Evolutionary conservation across 2,888 invertebrate species (phyloP), one percentile per base, ranked within the genome.

Genomic region (Apotomis betuletana): DNA sequence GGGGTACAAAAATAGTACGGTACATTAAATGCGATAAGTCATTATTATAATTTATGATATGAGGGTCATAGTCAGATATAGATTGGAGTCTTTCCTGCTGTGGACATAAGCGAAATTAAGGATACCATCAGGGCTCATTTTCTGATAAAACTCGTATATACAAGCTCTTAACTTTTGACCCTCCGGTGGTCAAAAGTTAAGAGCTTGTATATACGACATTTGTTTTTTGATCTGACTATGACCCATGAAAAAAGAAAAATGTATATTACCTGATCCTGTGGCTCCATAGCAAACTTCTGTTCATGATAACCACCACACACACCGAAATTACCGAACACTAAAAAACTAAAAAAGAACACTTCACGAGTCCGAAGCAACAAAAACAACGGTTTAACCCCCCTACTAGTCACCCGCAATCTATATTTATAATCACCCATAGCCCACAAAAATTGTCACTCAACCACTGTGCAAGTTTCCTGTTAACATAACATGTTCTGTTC

Each of bases 271-370:
- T 81, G 95, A 93, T 97, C 97, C 88, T 96, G 95, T 13, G 98
- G 98, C 85, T 97, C 96, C 94, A 96, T 96, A 69, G 96, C 96
- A 89, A 98, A 97, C 85, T 95, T 95, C 88, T 97, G 97, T 78
- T 94, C 95, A 75, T 82, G 84, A 79, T 89, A 83, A 85, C 91
- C 82, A 88, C 87, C 78, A 82, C 88, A 76, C 77, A 77, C 75
- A 76, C 77, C 70, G 57, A 74, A 76, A 73, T 73, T 55, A 15
- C 59, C 54, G 38, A 77, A 69, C 73, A 75, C 76, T 76, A 75
- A 75, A 82, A 83, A 78, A 85, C 82, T 76, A 80, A 77, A 73
- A 71, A 83, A 83, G 78, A 86, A 81, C 78, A 77, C 80, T 82
- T 79, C 13, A 46, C 46, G 82, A 80, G 92, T 93, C 92, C 92